Conservation (phyloP, 2,888 invertebrate species). For the Aethes cnicana region DNA sequence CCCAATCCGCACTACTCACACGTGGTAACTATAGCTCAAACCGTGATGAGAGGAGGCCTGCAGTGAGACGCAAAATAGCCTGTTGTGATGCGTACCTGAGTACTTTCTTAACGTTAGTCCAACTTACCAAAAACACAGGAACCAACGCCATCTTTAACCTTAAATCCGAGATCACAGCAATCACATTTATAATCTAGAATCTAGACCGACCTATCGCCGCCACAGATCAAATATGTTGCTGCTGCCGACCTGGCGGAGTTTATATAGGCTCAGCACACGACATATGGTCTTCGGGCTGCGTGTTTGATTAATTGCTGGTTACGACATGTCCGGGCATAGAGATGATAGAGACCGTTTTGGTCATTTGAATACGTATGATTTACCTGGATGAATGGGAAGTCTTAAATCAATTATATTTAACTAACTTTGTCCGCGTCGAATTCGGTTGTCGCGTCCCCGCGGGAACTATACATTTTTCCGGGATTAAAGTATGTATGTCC, state of each 20-base stretch:
- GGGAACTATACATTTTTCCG: no score
- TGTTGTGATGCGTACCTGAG: no score
- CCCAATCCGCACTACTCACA: no score
- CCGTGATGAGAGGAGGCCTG: no score
- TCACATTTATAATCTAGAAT: constrained; percentile 45
- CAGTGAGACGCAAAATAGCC: no score
- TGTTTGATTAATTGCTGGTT: constrained; percentile 4
- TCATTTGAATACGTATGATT: constrained; percentile 1
- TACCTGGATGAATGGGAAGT: no score
- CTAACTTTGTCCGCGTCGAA: no score
- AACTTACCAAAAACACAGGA: constrained; percentile 38
- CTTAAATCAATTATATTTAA: no score
- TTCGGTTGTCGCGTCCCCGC: no score
- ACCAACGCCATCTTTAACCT: constrained; percentile 37
- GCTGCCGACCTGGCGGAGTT: constrained; percentile 27
- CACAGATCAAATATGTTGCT: constrained; percentile 38
- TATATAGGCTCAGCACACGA: constrained; percentile 39
- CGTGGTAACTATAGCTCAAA: no score
- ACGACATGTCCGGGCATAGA: neutral
- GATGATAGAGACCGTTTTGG: constrained; percentile 4
- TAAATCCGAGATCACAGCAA: constrained; percentile 42
- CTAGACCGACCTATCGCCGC: constrained; percentile 40
- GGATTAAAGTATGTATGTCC: no score
- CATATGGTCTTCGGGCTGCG: constrained; percentile 24
- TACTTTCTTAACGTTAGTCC: no score